A percentile compares a stretch with the other conserved stretches of the same genome.
phyloP scores from a whole-genome alignment of 2,888 invertebrate genomes.

The Platycheirus albimanus region DNA sequence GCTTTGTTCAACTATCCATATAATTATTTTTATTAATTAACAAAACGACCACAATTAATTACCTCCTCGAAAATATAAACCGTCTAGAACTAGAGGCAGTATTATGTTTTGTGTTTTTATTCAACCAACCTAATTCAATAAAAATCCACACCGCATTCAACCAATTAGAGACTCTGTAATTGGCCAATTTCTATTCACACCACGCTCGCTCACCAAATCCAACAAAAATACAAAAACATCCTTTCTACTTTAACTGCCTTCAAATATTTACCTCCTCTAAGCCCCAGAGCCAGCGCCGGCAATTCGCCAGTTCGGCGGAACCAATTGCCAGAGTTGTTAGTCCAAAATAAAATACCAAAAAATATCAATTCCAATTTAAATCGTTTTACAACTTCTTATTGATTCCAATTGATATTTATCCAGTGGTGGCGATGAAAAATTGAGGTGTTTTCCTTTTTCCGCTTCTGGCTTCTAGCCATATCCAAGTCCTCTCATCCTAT shows the following conservation, averaged over 20 bases:
- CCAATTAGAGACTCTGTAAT: slow-evolving; percentile 72
- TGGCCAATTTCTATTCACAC: slow-evolving; percentile 70
- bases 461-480: too few relatives aligned
- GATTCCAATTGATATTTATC: slow-evolving; percentile 74
- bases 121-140: slow-evolving; percentile 64
- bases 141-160: slow-evolving; percentile 67
- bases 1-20: slow-evolving; percentile 47
- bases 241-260: slow-evolving; percentile 20
- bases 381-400: slow-evolving; percentile 74
- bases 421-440: slow-evolving; percentile 71
- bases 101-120: slow-evolving; percentile 30
- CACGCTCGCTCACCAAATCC: slow-evolving; percentile 66
- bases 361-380: slow-evolving; percentile 70
- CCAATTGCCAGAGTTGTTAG: slow-evolving; percentile 59
- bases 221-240: slow-evolving; percentile 35
- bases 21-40: slow-evolving; percentile 70
- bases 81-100: slow-evolving; percentile 2
- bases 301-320: too few relatives aligned
- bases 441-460: slow-evolving; percentile 64
- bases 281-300: too few relatives aligned
- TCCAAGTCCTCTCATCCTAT: too few relatives aligned
- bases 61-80: slow-evolving; percentile 46
- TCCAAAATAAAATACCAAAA: slow-evolving; percentile 48
- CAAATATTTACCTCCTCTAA: slow-evolving; percentile 4
- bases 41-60: slow-evolving; percentile 73